phyloP scores from a whole-genome alignment of 2,888 invertebrate species.

The Spisula subtruncata region DNA sequence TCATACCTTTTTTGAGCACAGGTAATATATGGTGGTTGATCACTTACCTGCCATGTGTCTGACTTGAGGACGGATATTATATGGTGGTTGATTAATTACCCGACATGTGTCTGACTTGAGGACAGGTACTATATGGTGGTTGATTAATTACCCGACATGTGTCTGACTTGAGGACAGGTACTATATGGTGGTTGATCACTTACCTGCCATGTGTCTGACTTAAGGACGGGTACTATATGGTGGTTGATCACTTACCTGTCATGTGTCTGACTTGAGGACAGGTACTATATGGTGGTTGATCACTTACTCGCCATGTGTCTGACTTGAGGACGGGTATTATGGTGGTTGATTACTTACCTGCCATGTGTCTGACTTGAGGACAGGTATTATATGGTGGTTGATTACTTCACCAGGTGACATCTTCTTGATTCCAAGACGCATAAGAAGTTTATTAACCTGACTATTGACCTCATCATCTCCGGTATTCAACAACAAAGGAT shows the following conservation, averaged over 20 bases:
- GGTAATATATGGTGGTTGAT: background rate
- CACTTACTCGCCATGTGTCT: too few relatives aligned
- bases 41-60: background rate
- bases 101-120: too few relatives aligned
- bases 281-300: too few relatives aligned
- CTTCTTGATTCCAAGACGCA: constrained; percentile 76
- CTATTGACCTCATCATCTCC: constrained; percentile 84
- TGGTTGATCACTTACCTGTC: too few relatives aligned
- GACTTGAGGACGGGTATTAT: too few relatives aligned
- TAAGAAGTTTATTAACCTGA: constrained; percentile 83
- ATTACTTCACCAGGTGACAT: constrained; percentile 84
- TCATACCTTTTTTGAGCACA: too few relatives aligned
- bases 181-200: constrained; percentile 85
- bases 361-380: constrained; percentile 80
- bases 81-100: background rate
- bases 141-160: constrained; percentile 78
- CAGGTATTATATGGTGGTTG: constrained; percentile 85
- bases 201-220: constrained; percentile 81
- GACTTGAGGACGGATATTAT: background rate
- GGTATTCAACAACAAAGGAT: constrained; percentile 77
- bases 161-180: constrained; percentile 82
- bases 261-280: too few relatives aligned
- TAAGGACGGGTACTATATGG: constrained; percentile 85
- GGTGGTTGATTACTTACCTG: constrained; percentile 84
- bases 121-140: too few relatives aligned